A percentile compares a stretch with the other conserved stretches of the same genome.
These are phyloP conservation scores for Ormyrus pomaceus DNA, from an alignment of 2,888 invertebrate genomes.

Conservation along the genomic window DNA sequence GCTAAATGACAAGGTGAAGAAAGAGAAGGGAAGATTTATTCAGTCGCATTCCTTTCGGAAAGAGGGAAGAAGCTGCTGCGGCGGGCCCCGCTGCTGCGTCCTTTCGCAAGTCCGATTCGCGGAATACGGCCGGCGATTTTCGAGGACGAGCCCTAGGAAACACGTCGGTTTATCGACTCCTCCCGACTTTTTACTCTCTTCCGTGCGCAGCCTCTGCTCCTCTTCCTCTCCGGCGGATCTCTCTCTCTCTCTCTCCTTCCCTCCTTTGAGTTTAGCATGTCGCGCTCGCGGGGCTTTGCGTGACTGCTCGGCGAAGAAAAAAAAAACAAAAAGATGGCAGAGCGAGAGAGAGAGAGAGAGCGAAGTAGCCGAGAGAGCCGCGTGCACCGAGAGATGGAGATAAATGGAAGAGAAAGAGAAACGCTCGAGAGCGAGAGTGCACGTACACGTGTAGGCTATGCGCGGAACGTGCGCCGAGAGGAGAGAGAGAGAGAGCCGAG, in stretches of 20 bases:
- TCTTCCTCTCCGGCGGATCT: no score
- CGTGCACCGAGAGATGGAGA: conserved; percentile 12
- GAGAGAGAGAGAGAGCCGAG: background rate
- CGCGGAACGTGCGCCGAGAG: no score
- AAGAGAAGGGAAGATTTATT: conserved; percentile 21
- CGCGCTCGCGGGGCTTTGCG: conserved; percentile 3
- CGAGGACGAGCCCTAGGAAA: conserved; percentile 12
- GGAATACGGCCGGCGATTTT: conserved; percentile 30
- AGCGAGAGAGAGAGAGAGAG: no score
- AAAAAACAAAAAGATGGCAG: background rate
- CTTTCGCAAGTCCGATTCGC: conserved; percentile 56
- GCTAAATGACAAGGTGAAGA: no score
- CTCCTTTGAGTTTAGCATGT: background rate
- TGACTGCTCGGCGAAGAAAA: background rate
- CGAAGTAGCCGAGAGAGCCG: conserved; percentile 41
- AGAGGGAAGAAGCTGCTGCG: no score
- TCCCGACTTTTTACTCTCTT: no score
- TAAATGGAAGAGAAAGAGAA: conserved; percentile 55
- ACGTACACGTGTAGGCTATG: background rate
- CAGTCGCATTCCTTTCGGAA: conserved; percentile 15
- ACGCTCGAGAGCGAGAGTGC: conserved; percentile 41
- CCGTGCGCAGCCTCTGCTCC: background rate
- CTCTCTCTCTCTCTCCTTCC: background rate
- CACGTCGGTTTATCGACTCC: conserved; percentile 16
- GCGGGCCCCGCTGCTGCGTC: conserved; percentile 30